Evolutionary conservation across 2,888 invertebrate genomes (phyloP), one percentile per base, ranked within the genome.

Genomic region (Metallyticus violacea): DNA sequence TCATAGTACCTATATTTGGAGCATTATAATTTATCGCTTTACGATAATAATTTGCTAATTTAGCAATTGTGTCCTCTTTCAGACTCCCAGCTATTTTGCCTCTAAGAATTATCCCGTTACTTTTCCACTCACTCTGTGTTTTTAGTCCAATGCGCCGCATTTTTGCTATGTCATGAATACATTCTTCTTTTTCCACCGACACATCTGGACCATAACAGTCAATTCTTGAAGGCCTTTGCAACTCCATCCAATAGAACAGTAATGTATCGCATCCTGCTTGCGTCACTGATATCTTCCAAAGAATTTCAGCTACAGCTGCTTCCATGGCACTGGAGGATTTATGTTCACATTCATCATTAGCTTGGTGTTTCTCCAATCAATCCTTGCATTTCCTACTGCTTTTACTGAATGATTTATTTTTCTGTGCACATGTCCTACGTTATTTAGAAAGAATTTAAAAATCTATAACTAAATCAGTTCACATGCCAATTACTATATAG

Each of bases 131-230:
- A 77, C 77, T n/a, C 3, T 77, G 25, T n/a, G n/a, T n/a, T n/a
- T 29, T 29, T 6, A 6, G 29, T 6, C 29, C 29, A 29, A 6
- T 29, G 29, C 29, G 6, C 29, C 3, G 29, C 6, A 3, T 5
- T 6, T 29, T 29, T 29, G 3, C 29, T 6, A 29, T 29, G 5
- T 88, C 87, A 85, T 88, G 88, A n/a, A 88, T 30, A 78, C 88
- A 88, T 80, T 88, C 88, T 77, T 88, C 86, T 82, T 88, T 87
- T 7, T 79, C 26, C n/a, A 85, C 79, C 7, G 25, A 25, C 15
- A 76, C 62, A 7, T 79, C 79, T 78, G 81, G 77, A 4, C 86
- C 86, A 85, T 85, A 15, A 27, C 40, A 9, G 77, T 28, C 62
- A 85, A 29, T 80, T 79, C 79, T 86, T 25, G 28, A 7, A 85